Evolutionary conservation across 2,113 vertebrate genomes (phyloP), one percentile per base, ranked within the genome.

Genomic region (Brachirus orientalis): DNA sequence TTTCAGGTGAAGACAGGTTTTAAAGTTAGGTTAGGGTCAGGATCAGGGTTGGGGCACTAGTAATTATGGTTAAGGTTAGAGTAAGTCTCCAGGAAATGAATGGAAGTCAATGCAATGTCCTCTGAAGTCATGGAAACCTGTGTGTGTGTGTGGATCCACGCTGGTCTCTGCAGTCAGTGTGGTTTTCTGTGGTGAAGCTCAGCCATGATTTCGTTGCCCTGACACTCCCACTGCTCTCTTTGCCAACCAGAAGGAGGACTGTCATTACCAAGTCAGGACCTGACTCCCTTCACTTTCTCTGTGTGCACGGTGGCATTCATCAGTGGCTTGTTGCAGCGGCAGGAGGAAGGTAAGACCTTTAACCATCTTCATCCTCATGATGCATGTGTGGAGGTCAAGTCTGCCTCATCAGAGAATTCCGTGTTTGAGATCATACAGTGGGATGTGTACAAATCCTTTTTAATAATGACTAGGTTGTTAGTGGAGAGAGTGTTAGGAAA

Each of bases 221-320:
- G 73, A 86, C 80, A 81, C 81, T 78, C 81, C 79, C 77, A 76
- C 82, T 47, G 41, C 78, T 79, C 81, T 84, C 74, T 80, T 77
- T 85, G 82, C 84, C 80, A 88, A 69, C 83, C 69, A 74, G 67
- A 69, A 44, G 63, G 64, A 82, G 82, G 78, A 77, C 67, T 74
- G 68, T 80, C 77, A 55, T 77, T 0, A 48, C 65, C 16, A 1
- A 63, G 63, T 37, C 59, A 71, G 61, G 56, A 43, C 71, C 74
- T 57, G 43, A 61, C 45, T 74, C 65, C 63, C 74, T 65, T 61
- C 82, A 75, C 57, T 63, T 53, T 75, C 72, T 63, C 72, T 64
- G 44, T 35, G 0, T 3, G n/a, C 65, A 48, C 8, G 69, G 75
- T 65, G 43, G 17, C 57, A 66, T 44, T 75, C 73, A 79, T 71